Evolutionary conservation across 1,140 invertebrate species (phyloP).

Genomic region (Antheraea mylitta): DNA sequence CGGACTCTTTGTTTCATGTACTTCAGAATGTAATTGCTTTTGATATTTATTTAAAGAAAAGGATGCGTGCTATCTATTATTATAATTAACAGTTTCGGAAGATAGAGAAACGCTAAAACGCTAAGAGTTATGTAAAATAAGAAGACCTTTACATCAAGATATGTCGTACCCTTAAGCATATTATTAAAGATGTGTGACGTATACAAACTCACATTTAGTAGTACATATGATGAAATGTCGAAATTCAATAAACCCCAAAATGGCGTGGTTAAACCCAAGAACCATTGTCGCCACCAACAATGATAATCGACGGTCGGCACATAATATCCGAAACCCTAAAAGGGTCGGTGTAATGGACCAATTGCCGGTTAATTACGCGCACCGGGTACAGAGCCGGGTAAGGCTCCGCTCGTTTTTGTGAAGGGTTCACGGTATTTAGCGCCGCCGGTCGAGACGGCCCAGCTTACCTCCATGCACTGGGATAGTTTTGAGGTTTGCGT

Average conservation of each 20-base stretch:
- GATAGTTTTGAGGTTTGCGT: slow-evolving; percentile 10
- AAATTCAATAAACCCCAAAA: slow-evolving; percentile 20
- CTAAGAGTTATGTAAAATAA: too few species aligned
- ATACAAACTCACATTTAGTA: not conserved
- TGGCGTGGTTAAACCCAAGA: slow-evolving; percentile 9
- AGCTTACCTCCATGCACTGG: slow-evolving; percentile 2
- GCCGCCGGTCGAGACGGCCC: not conserved
- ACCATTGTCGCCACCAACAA: slow-evolving; percentile 24
- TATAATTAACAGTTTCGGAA: too few species aligned
- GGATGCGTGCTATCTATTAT: too few species aligned
- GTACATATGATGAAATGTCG: not conserved
- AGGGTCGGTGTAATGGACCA: slow-evolving; percentile 35
- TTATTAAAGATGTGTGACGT: not conserved
- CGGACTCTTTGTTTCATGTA: too few species aligned
- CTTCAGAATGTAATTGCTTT: too few species aligned
- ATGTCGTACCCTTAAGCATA: not conserved
- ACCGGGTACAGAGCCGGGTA: slow-evolving; percentile 12
- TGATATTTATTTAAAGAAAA: too few species aligned
- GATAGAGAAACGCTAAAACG: too few species aligned
- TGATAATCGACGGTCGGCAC: slow-evolving; percentile 31
- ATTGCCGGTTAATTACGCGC: slow-evolving; percentile 36
- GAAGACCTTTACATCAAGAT: too few species aligned
- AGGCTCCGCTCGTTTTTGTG: slow-evolving; percentile 20
- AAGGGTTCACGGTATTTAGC: slow-evolving; percentile 17
- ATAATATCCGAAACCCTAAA: slow-evolving; percentile 29